These are phyloP conservation scores for Crotalus viridis DNA, from an alignment of 2,113 vertebrate species.

Conservation along the genomic window DNA sequence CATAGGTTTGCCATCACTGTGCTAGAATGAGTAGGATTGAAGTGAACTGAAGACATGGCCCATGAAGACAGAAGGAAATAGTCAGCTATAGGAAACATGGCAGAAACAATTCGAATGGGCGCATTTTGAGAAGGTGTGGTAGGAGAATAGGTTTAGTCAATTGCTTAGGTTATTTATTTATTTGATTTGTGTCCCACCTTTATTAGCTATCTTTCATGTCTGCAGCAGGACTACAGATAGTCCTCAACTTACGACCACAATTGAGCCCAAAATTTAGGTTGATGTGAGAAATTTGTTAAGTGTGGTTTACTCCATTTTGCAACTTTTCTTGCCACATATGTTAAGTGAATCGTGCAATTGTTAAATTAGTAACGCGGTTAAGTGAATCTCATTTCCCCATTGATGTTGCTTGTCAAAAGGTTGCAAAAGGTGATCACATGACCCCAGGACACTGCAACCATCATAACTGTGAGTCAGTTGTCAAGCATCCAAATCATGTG, in stretches of 20 bases:
- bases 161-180: background rate
- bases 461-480: background rate
- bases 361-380: no score
- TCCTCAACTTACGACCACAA: background rate
- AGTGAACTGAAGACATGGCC: background rate
- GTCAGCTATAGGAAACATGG: background rate
- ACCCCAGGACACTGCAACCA: background rate
- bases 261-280: background rate
- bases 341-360: no score
- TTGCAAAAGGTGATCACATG: background rate
- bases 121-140: background rate
- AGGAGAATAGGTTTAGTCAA: background rate
- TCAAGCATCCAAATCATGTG: no score
- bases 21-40: background rate
- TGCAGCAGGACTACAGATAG: background rate
- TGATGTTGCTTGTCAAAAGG: no score
- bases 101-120: background rate
- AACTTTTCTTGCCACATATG: no score
- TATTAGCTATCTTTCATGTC: background rate
- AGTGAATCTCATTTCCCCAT: no score
- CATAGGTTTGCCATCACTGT: no score
- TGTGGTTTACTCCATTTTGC: no score
- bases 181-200: background rate
- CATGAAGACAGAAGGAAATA: background rate
- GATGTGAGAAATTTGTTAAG: no score